Base-by-base conservation (phyloP, 2,797 vertebrate species). In the Crocidura indochinensis region DNA sequence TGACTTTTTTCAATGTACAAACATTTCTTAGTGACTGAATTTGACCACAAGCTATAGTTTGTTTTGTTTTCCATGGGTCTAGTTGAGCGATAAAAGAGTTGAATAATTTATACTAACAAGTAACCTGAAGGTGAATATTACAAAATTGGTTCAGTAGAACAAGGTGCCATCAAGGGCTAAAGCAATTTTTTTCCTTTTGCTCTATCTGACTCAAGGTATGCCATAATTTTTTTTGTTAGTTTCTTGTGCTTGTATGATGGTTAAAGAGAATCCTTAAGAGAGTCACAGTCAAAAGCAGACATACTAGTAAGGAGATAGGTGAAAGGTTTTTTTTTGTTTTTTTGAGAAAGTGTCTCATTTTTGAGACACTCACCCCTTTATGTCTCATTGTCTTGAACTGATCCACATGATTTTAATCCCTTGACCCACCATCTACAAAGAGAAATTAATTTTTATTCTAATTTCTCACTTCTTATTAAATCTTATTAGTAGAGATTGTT, bases 1-100 rank as follows among this genome's bases (percentile, higher is more conserved):
- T 27, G 26, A 65, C 62, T 19, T 24, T 26, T 92, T 92, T 64
- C 24, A 72, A 60, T 78, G 10, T 81, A 73, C 87, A 91, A 71
- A 12, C 7, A 77, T 47, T 69, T 84, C 9, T 74, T 74, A 72
- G 14, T 64, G 85, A 51, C 71, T 71, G 10, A 38, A 56, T 83
- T 75, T 93, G 68, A 44, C 68, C 47, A 64, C 6, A 69, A 8
- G 77, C 86, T 5, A 20, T 27, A 79, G 26, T 90, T 53, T 84
- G 56, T 64, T 29, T 46, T 2, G 56, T 64, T 29, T 46, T 2
- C 22, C 38, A 24, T n/a, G 71, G 29, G 24, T 68, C 78, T 73
- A 60, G 56, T 78, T 87, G 26, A 71, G 38, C 17, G 76, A 46
- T 56, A 20, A 56, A 84, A 80, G 12, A 26, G 9, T 74, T 83